Base-by-base conservation (phyloP, 2,888 invertebrate genomes). In the Ecliptopera silaceata region DNA sequence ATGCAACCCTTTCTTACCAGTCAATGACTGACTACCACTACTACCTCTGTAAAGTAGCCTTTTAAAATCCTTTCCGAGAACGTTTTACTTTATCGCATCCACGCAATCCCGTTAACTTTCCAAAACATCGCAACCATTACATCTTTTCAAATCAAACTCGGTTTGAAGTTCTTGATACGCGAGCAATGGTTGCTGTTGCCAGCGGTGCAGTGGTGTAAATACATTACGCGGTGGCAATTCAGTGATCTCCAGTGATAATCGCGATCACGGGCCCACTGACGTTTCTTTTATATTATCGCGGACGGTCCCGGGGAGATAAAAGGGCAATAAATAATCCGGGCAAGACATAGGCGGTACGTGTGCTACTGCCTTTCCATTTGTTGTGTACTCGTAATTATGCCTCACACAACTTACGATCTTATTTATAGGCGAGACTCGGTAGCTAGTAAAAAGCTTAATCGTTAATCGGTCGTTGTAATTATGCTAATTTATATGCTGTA, bases 261-360 rank as follows among this genome's bases (percentile, higher is more conserved):
- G 82, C 85, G 86, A 88, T 86, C 86, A 82, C 80, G 80, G 82
- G 75, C 70, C 71, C 71, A 34, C 81, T 82, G 88, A 86, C 84
- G 84, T 86, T 88, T 88, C 85, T 88, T 88, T 88, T 88, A 86
- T 88, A 88, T 88, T 86, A 88, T 88, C 86, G 77, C 81, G 74
- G 79, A 82, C 82, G 81, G 83, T 83, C 83, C 80, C 79, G 66
- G 76, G 78, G 76, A 87, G 86, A 89, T 88, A 88, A 89, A 88
- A 78, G 74, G 72, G 86, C 76, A 88, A 88, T 90, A 89, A 90
- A 89, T 89, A 88, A 88, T 86, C 77, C 70, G 55, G 76, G 70
- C 73, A 78, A 78, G 87, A 85, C 86, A 76, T 75, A 69, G 77
- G 69, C 72, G 74, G 77, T 82, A 82, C 83, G 84, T 84, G 84